These are phyloP conservation scores for Phrynocephalus vlangalii DNA, from an alignment of 2,797 vertebrate species.

Conservation along the genomic window DNA sequence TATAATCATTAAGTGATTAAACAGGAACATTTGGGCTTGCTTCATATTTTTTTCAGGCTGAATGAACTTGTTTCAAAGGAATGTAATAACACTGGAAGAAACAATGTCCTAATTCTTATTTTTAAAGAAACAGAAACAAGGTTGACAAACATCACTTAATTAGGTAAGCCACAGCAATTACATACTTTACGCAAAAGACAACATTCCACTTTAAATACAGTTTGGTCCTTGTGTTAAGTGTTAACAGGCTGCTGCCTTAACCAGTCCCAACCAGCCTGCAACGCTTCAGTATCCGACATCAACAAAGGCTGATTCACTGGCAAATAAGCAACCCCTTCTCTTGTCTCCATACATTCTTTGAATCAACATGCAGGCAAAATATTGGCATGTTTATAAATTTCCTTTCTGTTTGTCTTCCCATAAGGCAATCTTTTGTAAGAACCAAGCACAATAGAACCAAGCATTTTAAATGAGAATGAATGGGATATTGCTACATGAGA, in stretches of 20 bases:
- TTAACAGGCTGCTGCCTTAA: not conserved
- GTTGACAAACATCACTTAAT: not conserved
- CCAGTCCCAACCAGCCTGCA: constrained; percentile 1
- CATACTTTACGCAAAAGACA: not conserved
- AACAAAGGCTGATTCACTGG: constrained; percentile 20
- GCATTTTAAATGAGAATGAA: not conserved
- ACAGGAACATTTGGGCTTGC: not conserved
- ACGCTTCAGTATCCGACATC: not conserved
- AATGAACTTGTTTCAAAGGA: not conserved
- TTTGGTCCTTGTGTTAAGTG: not conserved
- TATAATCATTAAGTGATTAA: not conserved
- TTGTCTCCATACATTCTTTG: not conserved
- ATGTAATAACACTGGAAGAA: not conserved
- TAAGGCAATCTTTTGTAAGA: not conserved
- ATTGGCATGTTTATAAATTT: not conserved
- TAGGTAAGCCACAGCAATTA: not conserved
- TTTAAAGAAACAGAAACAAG: not conserved
- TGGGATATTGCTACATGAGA: too few species aligned
- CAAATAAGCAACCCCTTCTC: constrained; percentile 8
- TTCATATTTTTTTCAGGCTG: not conserved
- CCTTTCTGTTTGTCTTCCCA: not conserved
- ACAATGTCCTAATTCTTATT: not conserved
- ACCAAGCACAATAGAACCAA: not conserved
- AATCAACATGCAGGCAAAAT: not conserved
- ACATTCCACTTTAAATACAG: constrained; percentile 3